Evolutionary conservation across 2,797 vertebrate species (phyloP).

Genomic region (Mormyrops boulengeri): DNA sequence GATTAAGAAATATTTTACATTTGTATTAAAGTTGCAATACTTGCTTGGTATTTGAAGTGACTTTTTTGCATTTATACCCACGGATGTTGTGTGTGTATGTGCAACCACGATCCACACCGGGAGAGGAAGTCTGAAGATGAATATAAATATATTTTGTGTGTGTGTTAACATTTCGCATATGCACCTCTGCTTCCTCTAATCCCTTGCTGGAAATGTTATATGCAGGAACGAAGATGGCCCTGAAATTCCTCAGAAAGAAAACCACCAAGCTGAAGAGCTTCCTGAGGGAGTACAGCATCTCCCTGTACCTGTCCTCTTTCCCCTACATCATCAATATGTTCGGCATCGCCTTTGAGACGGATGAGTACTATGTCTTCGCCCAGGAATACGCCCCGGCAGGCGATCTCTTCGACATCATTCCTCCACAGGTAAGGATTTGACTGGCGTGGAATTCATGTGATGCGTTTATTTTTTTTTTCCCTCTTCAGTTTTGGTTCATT

Average conservation of each 20-base stretch:
- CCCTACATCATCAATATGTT: conserved; percentile 80
- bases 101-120: not conserved
- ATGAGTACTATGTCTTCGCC: conserved; percentile 75
- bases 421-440: conserved; percentile 65
- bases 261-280: conserved; percentile 78
- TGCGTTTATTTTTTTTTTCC: not conserved
- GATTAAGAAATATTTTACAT: not conserved
- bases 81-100: not conserved
- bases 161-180: not conserved
- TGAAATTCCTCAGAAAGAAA: conserved; percentile 78
- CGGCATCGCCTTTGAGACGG: conserved; percentile 73
- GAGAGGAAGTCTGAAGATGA: not conserved
- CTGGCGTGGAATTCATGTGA: not conserved
- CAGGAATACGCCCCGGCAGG: conserved; percentile 76
- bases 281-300: conserved; percentile 74
- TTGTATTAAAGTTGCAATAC: not conserved
- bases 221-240: conserved; percentile 70
- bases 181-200: not conserved
- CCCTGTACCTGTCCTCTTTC: conserved; percentile 72
- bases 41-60: not conserved
- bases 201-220: not conserved
- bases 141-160: not conserved
- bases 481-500: not conserved
- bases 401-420: conserved; percentile 79
- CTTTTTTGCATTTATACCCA: not conserved